A percentile compares a stretch with the other conserved stretches of the same genome.
These are phyloP conservation scores for Anhinga rufa DNA, from an alignment of 2,113 vertebrate species.

Conservation along the genomic window DNA sequence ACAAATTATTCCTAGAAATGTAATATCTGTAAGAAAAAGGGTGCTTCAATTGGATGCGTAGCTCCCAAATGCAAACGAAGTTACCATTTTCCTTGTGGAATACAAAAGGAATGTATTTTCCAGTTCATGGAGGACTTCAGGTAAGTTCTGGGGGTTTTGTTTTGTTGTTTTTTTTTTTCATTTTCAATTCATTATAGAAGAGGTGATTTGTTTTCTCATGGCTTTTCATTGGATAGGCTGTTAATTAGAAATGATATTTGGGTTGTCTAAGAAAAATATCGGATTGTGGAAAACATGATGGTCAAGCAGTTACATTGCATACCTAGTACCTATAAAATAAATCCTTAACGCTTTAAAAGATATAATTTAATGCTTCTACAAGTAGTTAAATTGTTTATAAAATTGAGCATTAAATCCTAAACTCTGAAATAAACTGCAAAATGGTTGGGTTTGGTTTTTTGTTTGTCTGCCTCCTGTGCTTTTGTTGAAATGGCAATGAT, in stretches of 20 bases:
- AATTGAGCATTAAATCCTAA: not conserved
- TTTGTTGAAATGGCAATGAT: not conserved
- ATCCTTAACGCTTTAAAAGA: not conserved
- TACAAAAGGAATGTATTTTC: constrained; percentile 82
- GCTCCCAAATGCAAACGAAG: constrained; percentile 81
- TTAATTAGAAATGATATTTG: not conserved
- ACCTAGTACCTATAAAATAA: not conserved
- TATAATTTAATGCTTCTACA: not conserved
- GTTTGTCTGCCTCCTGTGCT: not conserved
- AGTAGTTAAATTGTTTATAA: not conserved
- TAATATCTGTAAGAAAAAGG: constrained; percentile 81
- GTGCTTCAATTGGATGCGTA: constrained; percentile 90
- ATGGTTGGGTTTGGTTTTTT: not conserved
- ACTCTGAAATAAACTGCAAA: not conserved
- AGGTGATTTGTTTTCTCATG: not conserved
- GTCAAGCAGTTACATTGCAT: not conserved
- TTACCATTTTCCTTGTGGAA: constrained; percentile 91
- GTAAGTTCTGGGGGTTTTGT: constrained; percentile 71
- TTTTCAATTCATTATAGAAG: not conserved
- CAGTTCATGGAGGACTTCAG: constrained; percentile 89
- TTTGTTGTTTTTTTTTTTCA: too few species aligned
- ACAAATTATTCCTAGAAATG: constrained; percentile 76
- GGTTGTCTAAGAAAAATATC: not conserved
- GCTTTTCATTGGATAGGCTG: not conserved
- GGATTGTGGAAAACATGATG: not conserved